Evolutionary conservation across 2,797 vertebrate species (phyloP).

Genomic region (Vultur gryphus): DNA sequence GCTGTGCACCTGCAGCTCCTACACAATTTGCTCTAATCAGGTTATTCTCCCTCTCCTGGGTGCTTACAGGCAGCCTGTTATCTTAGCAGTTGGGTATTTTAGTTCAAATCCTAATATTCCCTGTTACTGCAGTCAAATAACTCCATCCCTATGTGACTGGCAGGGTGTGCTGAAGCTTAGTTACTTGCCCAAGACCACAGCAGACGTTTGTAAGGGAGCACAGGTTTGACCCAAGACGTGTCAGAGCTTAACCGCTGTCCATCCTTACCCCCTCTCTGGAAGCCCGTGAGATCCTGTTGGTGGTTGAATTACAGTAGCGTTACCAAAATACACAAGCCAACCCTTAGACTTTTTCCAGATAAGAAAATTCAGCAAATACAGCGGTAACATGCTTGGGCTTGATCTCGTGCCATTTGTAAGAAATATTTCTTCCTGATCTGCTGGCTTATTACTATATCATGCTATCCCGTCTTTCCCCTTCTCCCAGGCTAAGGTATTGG

Average conservation of each 20-base stretch:
- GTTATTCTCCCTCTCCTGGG: neutral
- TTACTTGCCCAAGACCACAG: neutral
- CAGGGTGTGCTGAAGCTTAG: neutral
- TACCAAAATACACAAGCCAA: neutral
- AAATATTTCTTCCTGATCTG: neutral
- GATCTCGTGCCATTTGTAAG: neutral
- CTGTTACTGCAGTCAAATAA: neutral
- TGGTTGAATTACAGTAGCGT: neutral
- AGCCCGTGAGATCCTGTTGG: neutral
- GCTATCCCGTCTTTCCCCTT: neutral
- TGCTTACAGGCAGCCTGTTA: neutral
- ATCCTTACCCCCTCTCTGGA: neutral
- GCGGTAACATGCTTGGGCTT: neutral
- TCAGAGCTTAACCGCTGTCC: neutral
- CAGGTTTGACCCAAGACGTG: neutral
- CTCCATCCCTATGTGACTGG: neutral
- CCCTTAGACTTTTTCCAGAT: neutral
- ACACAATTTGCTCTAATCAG: neutral
- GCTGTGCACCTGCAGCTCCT: neutral
- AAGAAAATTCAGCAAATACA: neutral
- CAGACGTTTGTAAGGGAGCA: neutral
- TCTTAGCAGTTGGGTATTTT: neutral
- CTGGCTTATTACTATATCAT: neutral
- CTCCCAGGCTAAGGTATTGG: neutral
- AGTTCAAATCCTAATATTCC: neutral